Evolutionary conservation across 2,113 vertebrate genomes (phyloP).

Genomic region (Ptyas mucosa): DNA sequence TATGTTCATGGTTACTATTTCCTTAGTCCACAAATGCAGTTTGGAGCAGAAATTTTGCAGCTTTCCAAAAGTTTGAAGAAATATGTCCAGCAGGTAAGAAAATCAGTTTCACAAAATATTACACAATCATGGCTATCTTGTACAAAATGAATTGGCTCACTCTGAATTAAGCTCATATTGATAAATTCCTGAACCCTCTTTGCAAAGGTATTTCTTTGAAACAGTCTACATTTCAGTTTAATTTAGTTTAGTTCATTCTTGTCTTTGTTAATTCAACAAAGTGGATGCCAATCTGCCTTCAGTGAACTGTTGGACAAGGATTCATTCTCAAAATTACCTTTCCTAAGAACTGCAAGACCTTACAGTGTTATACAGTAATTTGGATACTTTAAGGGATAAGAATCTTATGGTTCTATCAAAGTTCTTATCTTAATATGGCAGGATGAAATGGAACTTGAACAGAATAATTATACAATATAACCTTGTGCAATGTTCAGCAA

Average conservation of each 20-base stretch:
- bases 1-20: neutral
- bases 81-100: neutral
- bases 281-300: neutral
- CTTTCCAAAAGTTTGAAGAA: neutral
- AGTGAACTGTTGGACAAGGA: neutral
- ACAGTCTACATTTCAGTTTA: neutral
- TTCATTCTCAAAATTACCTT: neutral
- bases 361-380: neutral
- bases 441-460: neutral
- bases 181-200: neutral
- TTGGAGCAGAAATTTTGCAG: neutral
- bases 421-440: neutral
- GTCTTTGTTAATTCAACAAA: neutral
- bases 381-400: neutral
- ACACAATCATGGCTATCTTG: neutral
- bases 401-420: neutral
- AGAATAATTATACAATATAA: neutral
- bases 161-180: neutral
- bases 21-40: neutral
- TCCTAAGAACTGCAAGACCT: neutral
- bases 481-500: neutral
- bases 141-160: neutral
- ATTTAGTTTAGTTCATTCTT: neutral
- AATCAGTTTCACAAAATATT: neutral
- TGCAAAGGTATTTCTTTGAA: neutral